Conservation (phyloP, 2,113 vertebrate genomes). For the Labeo catla region DNA sequence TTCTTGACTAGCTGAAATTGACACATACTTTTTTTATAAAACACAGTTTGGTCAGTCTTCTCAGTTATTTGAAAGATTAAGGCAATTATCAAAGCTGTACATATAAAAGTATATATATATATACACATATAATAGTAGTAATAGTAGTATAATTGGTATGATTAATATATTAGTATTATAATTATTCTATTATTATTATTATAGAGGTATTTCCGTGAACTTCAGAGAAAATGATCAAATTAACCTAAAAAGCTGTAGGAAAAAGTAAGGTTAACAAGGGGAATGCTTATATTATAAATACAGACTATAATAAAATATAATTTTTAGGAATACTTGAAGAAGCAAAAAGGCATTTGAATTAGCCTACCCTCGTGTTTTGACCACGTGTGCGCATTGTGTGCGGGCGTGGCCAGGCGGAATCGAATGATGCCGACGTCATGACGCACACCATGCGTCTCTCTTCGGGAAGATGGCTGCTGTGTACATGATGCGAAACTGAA, state of each 20-base stretch:
- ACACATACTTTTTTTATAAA: background rate
- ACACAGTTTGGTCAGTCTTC: background rate
- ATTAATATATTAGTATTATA: background rate
- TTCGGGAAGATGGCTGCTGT: constrained; percentile 47
- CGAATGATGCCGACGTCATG: constrained; percentile 54
- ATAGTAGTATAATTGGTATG: no score
- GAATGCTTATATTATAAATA: background rate
- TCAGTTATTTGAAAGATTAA: background rate
- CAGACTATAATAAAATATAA: background rate
- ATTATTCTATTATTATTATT: background rate
- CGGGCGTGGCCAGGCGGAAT: constrained; percentile 29
- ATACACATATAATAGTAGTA: no score
- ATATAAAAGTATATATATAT: no score
- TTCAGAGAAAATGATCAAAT: background rate
- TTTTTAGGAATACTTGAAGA: background rate
- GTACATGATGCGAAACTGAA: constrained; percentile 37
- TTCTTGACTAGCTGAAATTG: background rate
- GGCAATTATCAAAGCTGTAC: no score
- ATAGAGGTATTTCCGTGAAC: background rate
- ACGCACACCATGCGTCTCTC: constrained; percentile 11
- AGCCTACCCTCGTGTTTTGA: background rate
- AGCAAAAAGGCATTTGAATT: background rate
- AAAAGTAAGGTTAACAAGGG: background rate
- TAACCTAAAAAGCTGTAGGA: background rate
- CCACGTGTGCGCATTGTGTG: background rate